Conservation (phyloP, 2,113 vertebrate genomes). For the Australoheros scitulus region DNA sequence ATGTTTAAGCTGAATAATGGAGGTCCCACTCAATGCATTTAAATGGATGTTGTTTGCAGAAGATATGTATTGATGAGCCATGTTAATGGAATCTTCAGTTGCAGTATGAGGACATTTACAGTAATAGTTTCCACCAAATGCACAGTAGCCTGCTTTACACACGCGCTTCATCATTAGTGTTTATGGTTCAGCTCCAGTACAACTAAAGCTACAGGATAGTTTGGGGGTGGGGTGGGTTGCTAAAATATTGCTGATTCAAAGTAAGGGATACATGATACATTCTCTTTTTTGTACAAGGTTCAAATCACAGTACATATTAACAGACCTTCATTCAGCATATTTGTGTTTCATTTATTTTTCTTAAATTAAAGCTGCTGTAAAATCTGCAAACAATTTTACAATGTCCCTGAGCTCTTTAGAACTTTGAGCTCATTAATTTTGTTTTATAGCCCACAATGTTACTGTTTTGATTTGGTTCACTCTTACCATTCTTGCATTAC, state of each 20-base stretch:
- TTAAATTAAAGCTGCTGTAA: neutral
- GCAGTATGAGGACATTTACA: constrained; percentile 28
- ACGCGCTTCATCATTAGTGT: constrained; percentile 5
- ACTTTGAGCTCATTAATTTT: neutral
- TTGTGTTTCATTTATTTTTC: neutral
- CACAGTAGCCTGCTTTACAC: neutral
- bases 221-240: too few relatives aligned
- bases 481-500: neutral
- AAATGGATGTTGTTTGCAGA: constrained; percentile 11
- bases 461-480: neutral
- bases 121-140: constrained; percentile 32
- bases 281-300: neutral
- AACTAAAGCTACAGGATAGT: neutral
- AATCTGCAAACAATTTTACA: neutral
- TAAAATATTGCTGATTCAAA: neutral
- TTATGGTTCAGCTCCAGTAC: neutral
- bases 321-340: neutral
- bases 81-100: constrained; percentile 35
- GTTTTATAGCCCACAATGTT: neutral
- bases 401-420: rapidly evolving
- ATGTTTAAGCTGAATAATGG: neutral
- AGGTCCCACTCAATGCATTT: constrained; percentile 8
- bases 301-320: neutral
- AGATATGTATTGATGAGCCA: constrained; percentile 43
- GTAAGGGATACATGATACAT: neutral